These are phyloP conservation scores for Myotis planiceps DNA, from an alignment of 2,797 vertebrate genomes.

Conservation along the genomic window DNA sequence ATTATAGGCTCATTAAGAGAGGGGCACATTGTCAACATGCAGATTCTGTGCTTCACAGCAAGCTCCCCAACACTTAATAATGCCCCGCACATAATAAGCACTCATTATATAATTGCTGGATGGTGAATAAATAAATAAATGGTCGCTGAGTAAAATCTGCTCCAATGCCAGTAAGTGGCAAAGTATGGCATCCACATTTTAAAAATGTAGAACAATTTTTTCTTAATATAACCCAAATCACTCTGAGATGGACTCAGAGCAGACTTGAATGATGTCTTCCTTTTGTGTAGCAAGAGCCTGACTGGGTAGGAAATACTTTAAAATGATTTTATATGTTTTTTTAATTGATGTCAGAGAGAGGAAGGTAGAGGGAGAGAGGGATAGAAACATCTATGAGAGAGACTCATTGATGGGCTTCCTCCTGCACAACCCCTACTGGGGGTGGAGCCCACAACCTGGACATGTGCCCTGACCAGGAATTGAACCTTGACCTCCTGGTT, in stretches of 20 bases:
- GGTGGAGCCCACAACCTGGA: too few species aligned
- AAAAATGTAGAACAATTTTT: background rate
- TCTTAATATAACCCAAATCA: background rate
- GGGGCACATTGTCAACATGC: background rate
- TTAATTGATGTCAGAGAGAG: too few species aligned
- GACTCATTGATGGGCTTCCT: too few species aligned
- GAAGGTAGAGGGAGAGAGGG: too few species aligned
- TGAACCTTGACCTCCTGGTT: too few species aligned
- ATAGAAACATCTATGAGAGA: too few species aligned
- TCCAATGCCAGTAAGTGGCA: background rate
- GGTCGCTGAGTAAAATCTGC: background rate
- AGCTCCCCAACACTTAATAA: background rate
- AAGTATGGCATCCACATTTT: background rate
- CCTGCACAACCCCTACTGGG: too few species aligned
- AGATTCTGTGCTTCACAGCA: background rate
- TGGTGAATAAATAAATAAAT: background rate
- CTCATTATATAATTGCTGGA: background rate
- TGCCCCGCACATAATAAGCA: background rate
- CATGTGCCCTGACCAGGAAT: too few species aligned
- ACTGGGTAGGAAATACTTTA: too few species aligned
- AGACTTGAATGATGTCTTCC: background rate
- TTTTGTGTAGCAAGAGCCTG: background rate
- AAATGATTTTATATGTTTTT: too few species aligned
- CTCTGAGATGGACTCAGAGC: background rate
- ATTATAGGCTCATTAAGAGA: conserved; percentile 16